A percentile compares a stretch with the other conserved stretches of the same genome.
Conservation (phyloP, 2,113 vertebrate genomes). For the Macquaria ambigua region DNA sequence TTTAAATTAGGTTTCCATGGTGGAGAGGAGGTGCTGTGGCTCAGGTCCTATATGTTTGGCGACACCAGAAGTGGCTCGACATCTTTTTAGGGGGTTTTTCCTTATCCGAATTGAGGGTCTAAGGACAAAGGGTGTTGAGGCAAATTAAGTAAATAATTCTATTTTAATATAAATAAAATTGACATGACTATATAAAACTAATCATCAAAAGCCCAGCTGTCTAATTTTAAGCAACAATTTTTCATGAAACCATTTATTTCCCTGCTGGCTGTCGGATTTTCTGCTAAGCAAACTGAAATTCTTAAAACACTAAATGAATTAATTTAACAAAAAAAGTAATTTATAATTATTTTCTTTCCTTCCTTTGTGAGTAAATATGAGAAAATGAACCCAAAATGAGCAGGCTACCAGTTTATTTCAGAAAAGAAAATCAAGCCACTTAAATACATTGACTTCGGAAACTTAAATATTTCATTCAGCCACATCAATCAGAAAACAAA, state of each 20-base stretch:
- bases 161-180: too few relatives aligned
- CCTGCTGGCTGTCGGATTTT: neutral
- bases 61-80: too few relatives aligned
- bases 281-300: neutral
- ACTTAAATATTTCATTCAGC: constrained; percentile 21
- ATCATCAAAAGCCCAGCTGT: neutral
- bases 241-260: neutral
- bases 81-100: too few relatives aligned
- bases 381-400: neutral
- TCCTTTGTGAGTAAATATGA: neutral
- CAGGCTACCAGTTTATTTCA: constrained; percentile 58
- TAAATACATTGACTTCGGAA: neutral
- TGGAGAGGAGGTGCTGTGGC: too few relatives aligned
- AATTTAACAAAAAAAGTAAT: too few relatives aligned
- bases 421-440: constrained; percentile 23
- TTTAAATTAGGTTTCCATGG: too few relatives aligned
- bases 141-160: too few relatives aligned
- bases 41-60: too few relatives aligned
- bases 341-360: neutral
- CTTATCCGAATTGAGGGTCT: too few relatives aligned
- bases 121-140: too few relatives aligned
- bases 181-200: neutral
- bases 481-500: constrained; percentile 21
- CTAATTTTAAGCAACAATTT: neutral
- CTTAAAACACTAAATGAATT: neutral